Evolutionary conservation across 2,888 invertebrate species (phyloP).

Genomic region (Pogonocherus hispidulus): DNA sequence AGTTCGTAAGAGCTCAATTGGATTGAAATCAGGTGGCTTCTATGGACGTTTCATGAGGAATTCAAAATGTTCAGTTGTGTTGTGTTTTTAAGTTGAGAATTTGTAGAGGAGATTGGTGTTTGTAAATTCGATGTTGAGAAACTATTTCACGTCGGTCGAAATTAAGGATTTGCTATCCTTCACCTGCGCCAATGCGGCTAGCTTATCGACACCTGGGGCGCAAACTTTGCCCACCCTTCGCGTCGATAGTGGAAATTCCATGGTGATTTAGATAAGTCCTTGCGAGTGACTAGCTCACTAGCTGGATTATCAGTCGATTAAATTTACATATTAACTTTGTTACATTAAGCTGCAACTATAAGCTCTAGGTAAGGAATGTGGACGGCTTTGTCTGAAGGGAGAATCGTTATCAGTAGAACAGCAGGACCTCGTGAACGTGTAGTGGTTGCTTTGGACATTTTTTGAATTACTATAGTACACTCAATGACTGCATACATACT

Average conservation of each 20-base stretch:
- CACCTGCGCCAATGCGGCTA: slow-evolving; percentile 5
- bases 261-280: slow-evolving; percentile 32
- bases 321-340: slow-evolving; percentile 29
- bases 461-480: too few relatives aligned
- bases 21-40: too few relatives aligned
- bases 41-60: too few relatives aligned
- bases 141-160: too few relatives aligned
- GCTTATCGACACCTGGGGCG: slow-evolving; percentile 33
- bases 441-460: too few relatives aligned
- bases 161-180: too few relatives aligned
- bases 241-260: slow-evolving; percentile 33
- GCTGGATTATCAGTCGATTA: slow-evolving; percentile 24
- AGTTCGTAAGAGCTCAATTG: too few relatives aligned
- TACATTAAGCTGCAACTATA: slow-evolving; percentile 17
- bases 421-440: background rate
- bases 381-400: background rate
- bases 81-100: too few relatives aligned
- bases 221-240: slow-evolving; percentile 31
- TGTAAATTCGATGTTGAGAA: too few relatives aligned
- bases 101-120: too few relatives aligned
- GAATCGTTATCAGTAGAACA: background rate
- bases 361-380: slow-evolving; percentile 9
- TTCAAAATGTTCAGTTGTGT: too few relatives aligned
- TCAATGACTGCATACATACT: too few relatives aligned
- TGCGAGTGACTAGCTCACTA: slow-evolving; percentile 18